These are phyloP conservation scores for Myrmecophaga tridactyla DNA, from an alignment of 2,113 vertebrate genomes.

Conservation along the genomic window DNA sequence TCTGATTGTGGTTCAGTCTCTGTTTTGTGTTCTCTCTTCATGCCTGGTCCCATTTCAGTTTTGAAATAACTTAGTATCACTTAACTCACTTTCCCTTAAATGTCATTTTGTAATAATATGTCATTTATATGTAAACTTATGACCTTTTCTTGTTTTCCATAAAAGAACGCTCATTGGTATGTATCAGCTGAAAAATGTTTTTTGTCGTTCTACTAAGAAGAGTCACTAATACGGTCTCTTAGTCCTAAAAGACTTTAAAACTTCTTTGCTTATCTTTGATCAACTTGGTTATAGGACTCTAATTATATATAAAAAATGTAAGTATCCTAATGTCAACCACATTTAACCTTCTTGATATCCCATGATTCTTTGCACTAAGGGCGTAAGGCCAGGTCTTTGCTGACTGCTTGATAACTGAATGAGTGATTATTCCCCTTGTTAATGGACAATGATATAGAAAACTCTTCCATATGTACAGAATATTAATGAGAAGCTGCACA, in stretches of 20 bases:
- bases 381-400: constrained; percentile 87
- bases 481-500: constrained; percentile 99
- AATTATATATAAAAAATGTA: constrained; percentile 84
- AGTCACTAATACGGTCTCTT: constrained; percentile 82
- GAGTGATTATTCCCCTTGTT: constrained; percentile 98
- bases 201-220: constrained; percentile 69
- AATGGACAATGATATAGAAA: constrained; percentile 98
- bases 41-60: constrained; percentile 32
- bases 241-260: constrained; percentile 90
- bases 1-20: background rate
- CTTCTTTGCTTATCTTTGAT: constrained; percentile 81
- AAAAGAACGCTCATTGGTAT: constrained; percentile 66
- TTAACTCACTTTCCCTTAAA: constrained; percentile 62
- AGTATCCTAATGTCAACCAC: constrained; percentile 84
- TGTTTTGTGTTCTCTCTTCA: constrained; percentile 36
- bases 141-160: constrained; percentile 63
- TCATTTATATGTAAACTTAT: constrained; percentile 62
- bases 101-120: constrained; percentile 42
- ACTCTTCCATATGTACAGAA: constrained; percentile 93
- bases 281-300: constrained; percentile 83
- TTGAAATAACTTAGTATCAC: constrained; percentile 50
- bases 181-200: constrained; percentile 66
- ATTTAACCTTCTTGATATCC: constrained; percentile 87
- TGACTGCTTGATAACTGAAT: constrained; percentile 98
- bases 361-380: constrained; percentile 81